Conservation (phyloP, 2,797 vertebrate genomes). For the Anguilla obscura region DNA sequence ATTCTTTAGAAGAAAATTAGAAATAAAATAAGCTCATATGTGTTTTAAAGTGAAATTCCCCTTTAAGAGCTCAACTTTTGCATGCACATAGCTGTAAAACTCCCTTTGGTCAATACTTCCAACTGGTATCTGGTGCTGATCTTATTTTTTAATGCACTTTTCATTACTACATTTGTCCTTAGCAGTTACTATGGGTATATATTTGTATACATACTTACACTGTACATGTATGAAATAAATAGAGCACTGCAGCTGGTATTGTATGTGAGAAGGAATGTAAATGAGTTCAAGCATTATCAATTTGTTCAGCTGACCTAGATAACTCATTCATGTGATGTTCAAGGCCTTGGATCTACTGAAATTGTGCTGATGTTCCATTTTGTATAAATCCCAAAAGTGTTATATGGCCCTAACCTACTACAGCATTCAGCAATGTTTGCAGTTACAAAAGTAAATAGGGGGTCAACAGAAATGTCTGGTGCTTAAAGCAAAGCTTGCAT, state of each 20-base stretch:
- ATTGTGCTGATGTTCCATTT: conserved; percentile 11
- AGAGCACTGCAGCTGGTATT: neutral
- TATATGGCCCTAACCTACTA: conserved; percentile 1
- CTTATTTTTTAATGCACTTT: neutral
- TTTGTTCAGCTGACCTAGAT: conserved; percentile 9
- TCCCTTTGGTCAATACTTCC: neutral
- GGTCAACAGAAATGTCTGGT: neutral
- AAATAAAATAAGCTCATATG: too few relatives aligned
- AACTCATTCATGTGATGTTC: neutral
- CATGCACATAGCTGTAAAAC: too few relatives aligned
- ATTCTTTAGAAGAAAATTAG: neutral
- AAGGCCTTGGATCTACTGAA: neutral
- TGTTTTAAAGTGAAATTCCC: too few relatives aligned
- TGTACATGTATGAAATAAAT: neutral
- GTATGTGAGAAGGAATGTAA: neutral
- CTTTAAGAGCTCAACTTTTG: too few relatives aligned
- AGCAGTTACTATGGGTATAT: neutral
- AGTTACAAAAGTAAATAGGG: neutral
- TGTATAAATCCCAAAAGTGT: neutral
- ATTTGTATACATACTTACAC: neutral
- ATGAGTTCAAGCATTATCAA: neutral
- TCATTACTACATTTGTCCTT: neutral
- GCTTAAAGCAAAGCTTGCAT: neutral
- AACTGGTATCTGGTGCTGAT: too few relatives aligned
- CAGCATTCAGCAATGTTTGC: neutral